Conservation (phyloP, 1,140 invertebrate genomes). For the Episyrphus balteatus region DNA sequence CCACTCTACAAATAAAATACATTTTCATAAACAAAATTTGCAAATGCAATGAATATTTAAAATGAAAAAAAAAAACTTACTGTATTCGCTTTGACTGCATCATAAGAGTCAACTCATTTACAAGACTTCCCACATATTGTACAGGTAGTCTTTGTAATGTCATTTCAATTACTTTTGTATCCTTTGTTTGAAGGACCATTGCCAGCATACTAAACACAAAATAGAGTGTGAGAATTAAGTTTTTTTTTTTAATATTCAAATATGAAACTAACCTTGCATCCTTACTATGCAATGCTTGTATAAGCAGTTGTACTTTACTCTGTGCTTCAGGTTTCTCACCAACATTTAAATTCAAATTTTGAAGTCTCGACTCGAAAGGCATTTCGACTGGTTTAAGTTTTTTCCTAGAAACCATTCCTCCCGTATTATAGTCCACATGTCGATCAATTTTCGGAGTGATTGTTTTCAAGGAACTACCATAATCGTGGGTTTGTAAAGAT, state of each 20-base stretch:
- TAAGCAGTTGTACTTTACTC: conserved; percentile 60
- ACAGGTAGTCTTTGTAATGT: conserved; percentile 52
- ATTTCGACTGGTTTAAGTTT: conserved; percentile 47
- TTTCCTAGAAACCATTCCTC: conserved; percentile 37
- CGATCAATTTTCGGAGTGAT: conserved; percentile 36
- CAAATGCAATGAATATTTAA: not conserved
- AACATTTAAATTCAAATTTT: conserved; percentile 48
- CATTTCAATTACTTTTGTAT: conserved; percentile 46
- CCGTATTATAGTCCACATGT: conserved; percentile 29
- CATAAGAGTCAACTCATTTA: conserved; percentile 49
- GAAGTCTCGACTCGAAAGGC: conserved; percentile 61
- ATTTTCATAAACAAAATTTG: not conserved
- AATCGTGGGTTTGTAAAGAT: conserved; percentile 20
- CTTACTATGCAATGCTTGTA: conserved; percentile 68
- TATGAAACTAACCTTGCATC: conserved; percentile 44
- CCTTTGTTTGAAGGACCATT: conserved; percentile 43
- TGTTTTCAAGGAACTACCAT: conserved; percentile 37
- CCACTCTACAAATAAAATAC: conserved; percentile 39
- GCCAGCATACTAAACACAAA: conserved; percentile 38
- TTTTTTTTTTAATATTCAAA: no score
- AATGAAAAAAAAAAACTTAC: conserved; percentile 36
- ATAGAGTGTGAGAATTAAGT: not conserved
- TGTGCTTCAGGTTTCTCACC: conserved; percentile 39
- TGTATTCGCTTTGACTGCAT: conserved; percentile 48
- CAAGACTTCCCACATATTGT: conserved; percentile 46